phyloP scores from a whole-genome alignment of 53 echinoderm and acorn worm genomes.

The Paracentrotus lividus region DNA sequence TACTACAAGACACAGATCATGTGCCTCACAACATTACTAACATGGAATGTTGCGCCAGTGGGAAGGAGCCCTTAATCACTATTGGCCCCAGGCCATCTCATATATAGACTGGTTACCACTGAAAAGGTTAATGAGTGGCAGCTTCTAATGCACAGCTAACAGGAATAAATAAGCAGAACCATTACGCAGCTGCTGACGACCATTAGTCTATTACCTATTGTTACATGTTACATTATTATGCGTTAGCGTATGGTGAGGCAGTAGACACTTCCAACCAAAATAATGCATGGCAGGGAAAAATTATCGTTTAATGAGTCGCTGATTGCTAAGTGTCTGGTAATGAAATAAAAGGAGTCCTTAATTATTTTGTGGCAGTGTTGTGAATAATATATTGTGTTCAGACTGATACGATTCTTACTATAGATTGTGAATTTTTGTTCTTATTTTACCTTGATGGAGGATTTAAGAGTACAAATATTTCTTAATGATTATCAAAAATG shows the following conservation, averaged over 20 bases:
- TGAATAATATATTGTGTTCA: not conserved
- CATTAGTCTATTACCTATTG: constrained; percentile 41
- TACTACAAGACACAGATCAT: no score
- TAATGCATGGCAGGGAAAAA: not conserved
- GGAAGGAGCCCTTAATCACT: constrained; percentile 23
- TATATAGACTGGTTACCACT: not conserved
- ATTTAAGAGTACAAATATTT: no score
- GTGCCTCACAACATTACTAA: not conserved
- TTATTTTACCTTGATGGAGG: no score
- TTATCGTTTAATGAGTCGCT: not conserved
- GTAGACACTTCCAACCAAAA: not conserved
- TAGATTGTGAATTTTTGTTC: not conserved
- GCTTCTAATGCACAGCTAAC: constrained; percentile 47
- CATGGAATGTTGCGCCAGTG: not conserved
- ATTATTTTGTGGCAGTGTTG: not conserved
- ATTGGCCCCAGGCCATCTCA: not conserved
- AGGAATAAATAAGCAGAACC: constrained; percentile 44
- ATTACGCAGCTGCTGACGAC: constrained; percentile 41
- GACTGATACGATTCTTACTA: not conserved
- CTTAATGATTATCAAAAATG: no score
- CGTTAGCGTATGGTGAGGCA: not conserved
- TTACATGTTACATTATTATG: constrained; percentile 33
- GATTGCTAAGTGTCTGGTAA: not conserved
- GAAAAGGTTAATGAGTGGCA: constrained; percentile 44
- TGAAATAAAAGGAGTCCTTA: not conserved